Conservation (phyloP, 2,888 invertebrate genomes). For the Clivina fossor region DNA sequence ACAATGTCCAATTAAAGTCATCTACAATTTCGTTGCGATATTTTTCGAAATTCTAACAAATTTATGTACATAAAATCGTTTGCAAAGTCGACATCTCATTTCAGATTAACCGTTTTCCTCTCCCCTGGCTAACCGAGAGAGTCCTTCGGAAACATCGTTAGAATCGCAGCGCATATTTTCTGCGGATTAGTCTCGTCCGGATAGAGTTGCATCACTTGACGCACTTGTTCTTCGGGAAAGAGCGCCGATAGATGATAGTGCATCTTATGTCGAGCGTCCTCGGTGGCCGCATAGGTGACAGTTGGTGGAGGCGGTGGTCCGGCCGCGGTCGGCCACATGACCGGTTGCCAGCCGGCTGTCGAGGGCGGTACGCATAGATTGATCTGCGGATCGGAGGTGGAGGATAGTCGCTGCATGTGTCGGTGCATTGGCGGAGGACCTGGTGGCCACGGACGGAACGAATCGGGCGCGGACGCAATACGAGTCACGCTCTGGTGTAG, state of each 20-base stretch:
- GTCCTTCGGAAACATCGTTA: constrained; percentile 69
- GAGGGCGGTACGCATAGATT: constrained; percentile 53
- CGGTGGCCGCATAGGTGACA: constrained; percentile 41
- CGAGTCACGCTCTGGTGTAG: constrained; percentile 65
- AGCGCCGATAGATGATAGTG: constrained; percentile 89
- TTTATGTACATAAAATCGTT: too few species aligned
- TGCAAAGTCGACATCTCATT: too few species aligned
- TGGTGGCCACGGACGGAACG: constrained; percentile 58
- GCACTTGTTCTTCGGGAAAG: constrained; percentile 86
- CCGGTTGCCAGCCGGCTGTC: constrained; percentile 46
- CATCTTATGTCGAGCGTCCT: constrained; percentile 74
- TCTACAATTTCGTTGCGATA: too few species aligned
- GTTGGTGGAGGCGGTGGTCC: constrained; percentile 36
- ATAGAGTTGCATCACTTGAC: constrained; percentile 81
- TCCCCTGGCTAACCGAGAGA: too few species aligned
- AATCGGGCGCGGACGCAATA: constrained; percentile 74
- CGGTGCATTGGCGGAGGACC: constrained; percentile 48
- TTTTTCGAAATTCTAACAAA: too few species aligned
- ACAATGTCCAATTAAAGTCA: too few species aligned
- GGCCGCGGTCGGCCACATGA: constrained; percentile 50
- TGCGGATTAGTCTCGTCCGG: constrained; percentile 90
- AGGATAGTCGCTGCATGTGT: constrained; percentile 55
- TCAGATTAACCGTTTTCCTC: too few species aligned
- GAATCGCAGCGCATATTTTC: constrained; percentile 83
- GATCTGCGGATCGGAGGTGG: constrained; percentile 67